phyloP scores from a whole-genome alignment of 2,888 invertebrate genomes.

The Aricia artaxerxes region DNA sequence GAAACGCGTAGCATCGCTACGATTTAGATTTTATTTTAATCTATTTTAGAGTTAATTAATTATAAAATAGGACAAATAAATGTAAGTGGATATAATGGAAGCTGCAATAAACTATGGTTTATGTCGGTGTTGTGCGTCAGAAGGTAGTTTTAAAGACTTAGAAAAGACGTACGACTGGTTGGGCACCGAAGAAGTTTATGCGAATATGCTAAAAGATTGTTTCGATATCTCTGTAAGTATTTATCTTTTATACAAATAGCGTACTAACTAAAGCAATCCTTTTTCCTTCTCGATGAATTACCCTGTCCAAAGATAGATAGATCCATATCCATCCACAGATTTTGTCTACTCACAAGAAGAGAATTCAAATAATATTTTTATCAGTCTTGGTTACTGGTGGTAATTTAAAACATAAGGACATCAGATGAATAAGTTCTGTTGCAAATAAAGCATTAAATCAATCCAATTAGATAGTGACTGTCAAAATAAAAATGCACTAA shows the following conservation, averaged over 20 bases:
- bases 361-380: too few species aligned
- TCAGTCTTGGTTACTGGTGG: too few species aligned
- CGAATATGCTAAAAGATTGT: conserved; percentile 70
- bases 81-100: conserved; percentile 57
- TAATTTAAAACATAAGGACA: too few species aligned
- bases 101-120: conserved; percentile 55
- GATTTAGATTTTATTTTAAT: conserved; percentile 21
- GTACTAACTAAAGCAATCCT: neutral
- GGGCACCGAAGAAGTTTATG: conserved; percentile 70
- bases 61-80: conserved; percentile 48
- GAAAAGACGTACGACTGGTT: conserved; percentile 67
- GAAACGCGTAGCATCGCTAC: conserved; percentile 50
- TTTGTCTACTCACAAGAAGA: too few species aligned
- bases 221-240: conserved; percentile 67
- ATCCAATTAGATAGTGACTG: too few species aligned
- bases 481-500: too few species aligned
- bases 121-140: conserved; percentile 73
- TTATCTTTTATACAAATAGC: neutral
- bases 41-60: conserved; percentile 36
- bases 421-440: too few species aligned
- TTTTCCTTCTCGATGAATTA: neutral
- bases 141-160: conserved; percentile 69
- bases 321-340: too few species aligned
- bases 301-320: neutral
- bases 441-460: too few species aligned